Conservation (phyloP, 2,113 vertebrate species). For the Pachypanchax playfairii region DNA sequence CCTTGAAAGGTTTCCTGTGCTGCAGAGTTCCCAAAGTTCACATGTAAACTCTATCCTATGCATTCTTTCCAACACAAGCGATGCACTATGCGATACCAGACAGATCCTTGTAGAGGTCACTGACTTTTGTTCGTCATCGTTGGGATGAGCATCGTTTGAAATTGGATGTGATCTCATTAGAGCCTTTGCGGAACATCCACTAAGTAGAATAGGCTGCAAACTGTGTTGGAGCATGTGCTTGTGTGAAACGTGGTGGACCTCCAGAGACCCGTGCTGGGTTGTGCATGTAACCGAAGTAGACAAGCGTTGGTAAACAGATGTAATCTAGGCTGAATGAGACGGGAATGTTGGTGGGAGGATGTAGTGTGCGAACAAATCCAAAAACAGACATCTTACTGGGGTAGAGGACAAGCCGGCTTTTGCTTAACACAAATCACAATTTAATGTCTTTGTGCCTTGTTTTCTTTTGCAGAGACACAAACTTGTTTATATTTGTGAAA, state of each 20-base stretch:
- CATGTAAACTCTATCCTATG: constrained; percentile 27
- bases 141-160: constrained; percentile 1
- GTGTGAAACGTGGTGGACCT: constrained; percentile 17
- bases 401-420: constrained; percentile 8
- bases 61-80: constrained; percentile 11
- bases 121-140: constrained; percentile 1
- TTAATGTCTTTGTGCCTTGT: not conserved
- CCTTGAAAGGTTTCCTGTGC: constrained; percentile 42
- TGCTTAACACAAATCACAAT: not conserved
- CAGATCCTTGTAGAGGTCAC: constrained; percentile 7
- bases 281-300: constrained; percentile 43
- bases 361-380: constrained; percentile 21
- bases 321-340: constrained; percentile 43
- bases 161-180: constrained; percentile 23
- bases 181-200: constrained; percentile 19
- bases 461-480: not conserved
- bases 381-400: constrained; percentile 34
- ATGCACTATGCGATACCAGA: constrained; percentile 14
- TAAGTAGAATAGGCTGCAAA: constrained; percentile 13
- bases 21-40: constrained; percentile 49
- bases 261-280: constrained; percentile 35
- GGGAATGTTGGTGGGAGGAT: constrained; percentile 26
- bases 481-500: not conserved
- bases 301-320: constrained; percentile 68
- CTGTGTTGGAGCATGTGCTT: constrained; percentile 3